These are phyloP conservation scores for Bombyx mandarina DNA, from an alignment of 1,140 invertebrate genomes.

Conservation along the genomic window DNA sequence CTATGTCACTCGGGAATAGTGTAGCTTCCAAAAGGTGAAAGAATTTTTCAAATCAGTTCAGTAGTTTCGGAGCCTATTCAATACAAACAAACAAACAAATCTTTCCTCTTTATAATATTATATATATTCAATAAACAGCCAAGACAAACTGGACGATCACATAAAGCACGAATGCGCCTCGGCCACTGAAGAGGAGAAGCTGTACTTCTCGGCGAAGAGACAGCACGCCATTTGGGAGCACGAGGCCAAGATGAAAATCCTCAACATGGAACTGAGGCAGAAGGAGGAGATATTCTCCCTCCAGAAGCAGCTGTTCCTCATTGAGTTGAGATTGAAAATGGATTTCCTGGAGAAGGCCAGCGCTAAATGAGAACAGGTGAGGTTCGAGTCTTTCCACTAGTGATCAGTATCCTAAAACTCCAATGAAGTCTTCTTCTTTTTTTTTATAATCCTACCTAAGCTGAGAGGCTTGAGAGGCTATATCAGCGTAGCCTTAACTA, in stretches of 20 bases:
- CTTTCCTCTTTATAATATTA: too few species aligned
- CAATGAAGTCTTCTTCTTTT: too few species aligned
- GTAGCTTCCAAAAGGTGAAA: too few species aligned
- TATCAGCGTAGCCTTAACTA: too few species aligned
- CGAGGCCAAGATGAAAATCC: conserved; percentile 68
- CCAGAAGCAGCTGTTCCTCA: conserved; percentile 67
- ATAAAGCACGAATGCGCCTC: conserved; percentile 39
- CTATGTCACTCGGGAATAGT: too few species aligned
- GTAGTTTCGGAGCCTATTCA: too few species aligned
- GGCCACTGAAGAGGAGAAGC: conserved; percentile 57
- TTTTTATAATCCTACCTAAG: too few species aligned
- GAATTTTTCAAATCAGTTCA: too few species aligned
- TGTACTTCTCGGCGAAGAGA: conserved; percentile 62
- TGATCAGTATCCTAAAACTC: too few species aligned
- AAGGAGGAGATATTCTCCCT: conserved; percentile 69
- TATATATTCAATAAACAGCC: too few species aligned
- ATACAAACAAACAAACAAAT: too few species aligned
- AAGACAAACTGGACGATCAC: conserved; percentile 18
- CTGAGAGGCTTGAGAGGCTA: too few species aligned
- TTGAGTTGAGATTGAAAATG: conserved; percentile 68
- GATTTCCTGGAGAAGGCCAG: conserved; percentile 69
- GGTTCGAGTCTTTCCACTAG: background rate
- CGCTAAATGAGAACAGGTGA: conserved; percentile 42
- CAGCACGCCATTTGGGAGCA: conserved; percentile 68
- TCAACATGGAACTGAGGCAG: conserved; percentile 65